A percentile compares a stretch with the other conserved stretches of the same genome.
Evolutionary conservation across 2,797 vertebrate species (phyloP).

Genomic region (Syngnathus rostellatus): DNA sequence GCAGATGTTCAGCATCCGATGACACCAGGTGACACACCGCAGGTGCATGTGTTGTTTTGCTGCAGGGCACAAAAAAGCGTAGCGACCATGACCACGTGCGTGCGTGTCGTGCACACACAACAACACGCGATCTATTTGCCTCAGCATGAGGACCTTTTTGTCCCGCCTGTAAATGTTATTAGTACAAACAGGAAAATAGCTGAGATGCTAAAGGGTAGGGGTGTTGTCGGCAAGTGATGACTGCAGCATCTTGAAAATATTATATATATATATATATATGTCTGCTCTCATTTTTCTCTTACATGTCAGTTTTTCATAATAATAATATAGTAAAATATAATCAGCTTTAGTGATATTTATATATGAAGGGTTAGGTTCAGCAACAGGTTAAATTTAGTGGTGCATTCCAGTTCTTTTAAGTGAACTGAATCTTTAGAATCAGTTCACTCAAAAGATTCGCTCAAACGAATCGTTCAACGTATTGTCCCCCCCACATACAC

Average conservation of each 20-base stretch:
- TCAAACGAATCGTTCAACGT: no score
- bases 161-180: slow-evolving; percentile 14
- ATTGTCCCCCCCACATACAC: no score
- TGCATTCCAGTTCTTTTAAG: no score
- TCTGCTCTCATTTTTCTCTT: no score
- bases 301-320: no score
- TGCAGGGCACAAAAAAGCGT: neutral
- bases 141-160: neutral
- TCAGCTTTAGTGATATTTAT: no score
- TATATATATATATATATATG: no score
- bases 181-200: slow-evolving; percentile 20
- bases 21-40: slow-evolving; percentile 10
- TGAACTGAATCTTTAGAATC: no score
- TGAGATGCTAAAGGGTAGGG: slow-evolving; percentile 10
- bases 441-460: no score
- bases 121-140: neutral
- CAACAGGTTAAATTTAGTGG: no score
- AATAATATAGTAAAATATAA: no score
- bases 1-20: slow-evolving; percentile 17
- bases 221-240: slow-evolving; percentile 15
- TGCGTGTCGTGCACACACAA: neutral
- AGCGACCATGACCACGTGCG: neutral
- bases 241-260: neutral
- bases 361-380: no score
- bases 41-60: slow-evolving; percentile 13